A percentile compares a stretch with the other conserved stretches of the same genome.
Evolutionary conservation across 2,797 vertebrate species (phyloP).

Genomic region (Babyrousa celebensis): DNA sequence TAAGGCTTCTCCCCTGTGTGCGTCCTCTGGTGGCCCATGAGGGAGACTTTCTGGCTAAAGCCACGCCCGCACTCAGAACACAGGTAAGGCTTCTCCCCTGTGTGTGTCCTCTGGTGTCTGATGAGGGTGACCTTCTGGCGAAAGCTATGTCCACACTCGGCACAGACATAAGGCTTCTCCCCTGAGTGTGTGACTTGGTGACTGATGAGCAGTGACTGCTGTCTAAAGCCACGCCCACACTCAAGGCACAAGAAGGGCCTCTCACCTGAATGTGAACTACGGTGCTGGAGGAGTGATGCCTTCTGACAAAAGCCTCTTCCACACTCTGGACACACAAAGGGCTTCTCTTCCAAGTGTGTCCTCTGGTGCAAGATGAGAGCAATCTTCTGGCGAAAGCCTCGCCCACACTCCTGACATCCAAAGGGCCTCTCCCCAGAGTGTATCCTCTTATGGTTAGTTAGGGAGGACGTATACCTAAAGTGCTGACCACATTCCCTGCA

Average conservation of each 20-base stretch:
- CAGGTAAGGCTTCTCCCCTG: slow-evolving; percentile 80
- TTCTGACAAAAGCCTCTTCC: slow-evolving; percentile 71
- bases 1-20: slow-evolving; percentile 64
- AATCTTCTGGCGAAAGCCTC: slow-evolving; percentile 63
- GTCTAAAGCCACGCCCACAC: slow-evolving; percentile 82
- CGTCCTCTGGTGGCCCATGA: slow-evolving; percentile 69
- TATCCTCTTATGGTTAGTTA: slow-evolving; percentile 63
- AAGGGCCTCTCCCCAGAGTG: slow-evolving; percentile 67
- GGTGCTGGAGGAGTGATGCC: slow-evolving; percentile 60
- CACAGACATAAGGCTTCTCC: slow-evolving; percentile 77
- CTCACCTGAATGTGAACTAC: slow-evolving; percentile 69
- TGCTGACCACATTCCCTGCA: slow-evolving; percentile 36
- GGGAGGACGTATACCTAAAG: slow-evolving; percentile 65
- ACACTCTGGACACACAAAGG: slow-evolving; percentile 53
- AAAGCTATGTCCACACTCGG: slow-evolving; percentile 78
- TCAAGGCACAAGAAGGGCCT: slow-evolving; percentile 79
- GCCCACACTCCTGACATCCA: slow-evolving; percentile 34
- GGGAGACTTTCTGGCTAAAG: slow-evolving; percentile 80
- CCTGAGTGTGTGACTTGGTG: slow-evolving; percentile 84
- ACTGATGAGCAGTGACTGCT: slow-evolving; percentile 62
- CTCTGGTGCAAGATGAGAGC: slow-evolving; percentile 70
- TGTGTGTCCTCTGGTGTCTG: slow-evolving; percentile 81
- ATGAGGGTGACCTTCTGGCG: slow-evolving; percentile 79
- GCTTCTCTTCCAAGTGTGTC: slow-evolving; percentile 72
- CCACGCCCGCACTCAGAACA: slow-evolving; percentile 74